These are phyloP conservation scores for Solenodon paradoxus DNA, from an alignment of 2,113 vertebrate genomes.

Conservation along the genomic window DNA sequence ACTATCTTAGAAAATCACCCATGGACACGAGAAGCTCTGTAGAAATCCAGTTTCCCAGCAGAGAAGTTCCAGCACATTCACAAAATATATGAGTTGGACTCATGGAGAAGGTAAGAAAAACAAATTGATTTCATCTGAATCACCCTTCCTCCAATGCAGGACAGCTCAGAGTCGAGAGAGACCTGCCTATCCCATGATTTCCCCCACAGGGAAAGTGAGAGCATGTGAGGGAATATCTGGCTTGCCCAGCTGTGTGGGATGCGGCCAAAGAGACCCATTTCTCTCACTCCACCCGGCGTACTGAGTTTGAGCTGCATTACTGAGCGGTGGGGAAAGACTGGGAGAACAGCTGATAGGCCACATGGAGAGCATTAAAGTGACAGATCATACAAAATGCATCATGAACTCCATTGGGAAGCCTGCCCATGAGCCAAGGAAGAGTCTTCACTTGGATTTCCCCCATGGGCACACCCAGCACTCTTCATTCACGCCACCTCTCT, in stretches of 20 bases:
- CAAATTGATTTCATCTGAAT: not conserved
- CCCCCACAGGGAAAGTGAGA: not conserved
- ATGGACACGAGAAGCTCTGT: not conserved
- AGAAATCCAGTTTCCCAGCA: not conserved
- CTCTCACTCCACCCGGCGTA: not conserved
- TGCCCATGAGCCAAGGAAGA: not conserved
- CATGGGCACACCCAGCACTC: not conserved
- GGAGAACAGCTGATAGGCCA: not conserved
- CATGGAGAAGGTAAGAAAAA: not conserved
- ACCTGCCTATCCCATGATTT: not conserved
- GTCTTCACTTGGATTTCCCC: not conserved
- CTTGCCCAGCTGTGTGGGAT: too few relatives aligned
- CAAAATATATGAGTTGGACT: not conserved
- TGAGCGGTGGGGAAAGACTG: not conserved
- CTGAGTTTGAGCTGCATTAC: not conserved
- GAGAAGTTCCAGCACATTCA: not conserved
- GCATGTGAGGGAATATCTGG: too few relatives aligned
- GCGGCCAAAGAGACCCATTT: too few relatives aligned
- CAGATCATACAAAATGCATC: not conserved
- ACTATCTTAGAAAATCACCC: not conserved
- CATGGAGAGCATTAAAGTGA: not conserved
- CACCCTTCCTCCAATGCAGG: not conserved
- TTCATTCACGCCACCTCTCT: not conserved
- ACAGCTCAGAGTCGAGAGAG: not conserved
- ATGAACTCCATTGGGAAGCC: not conserved